phyloP scores from a whole-genome alignment of 2,797 vertebrate species.

The Manis pentadactyla region DNA sequence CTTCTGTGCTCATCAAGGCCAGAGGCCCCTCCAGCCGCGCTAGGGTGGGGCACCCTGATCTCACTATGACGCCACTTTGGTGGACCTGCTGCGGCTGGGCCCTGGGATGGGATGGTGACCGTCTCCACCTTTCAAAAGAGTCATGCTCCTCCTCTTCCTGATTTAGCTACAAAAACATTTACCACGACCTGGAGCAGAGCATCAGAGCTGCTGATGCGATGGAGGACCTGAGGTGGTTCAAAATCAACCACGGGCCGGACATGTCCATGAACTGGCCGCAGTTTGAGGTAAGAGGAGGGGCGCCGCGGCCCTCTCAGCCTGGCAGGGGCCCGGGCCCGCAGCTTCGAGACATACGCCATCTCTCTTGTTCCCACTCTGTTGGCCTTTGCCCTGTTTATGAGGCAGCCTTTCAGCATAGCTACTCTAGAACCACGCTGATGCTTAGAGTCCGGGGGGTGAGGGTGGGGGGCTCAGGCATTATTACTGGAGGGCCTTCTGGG shows the following conservation, averaged over 20 bases:
- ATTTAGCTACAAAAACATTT: slow-evolving; percentile 93
- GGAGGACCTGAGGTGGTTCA: slow-evolving; percentile 97
- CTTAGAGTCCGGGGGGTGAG: too few relatives aligned
- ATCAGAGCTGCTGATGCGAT: slow-evolving; percentile 92
- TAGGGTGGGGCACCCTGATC: background rate
- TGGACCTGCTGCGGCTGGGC: background rate
- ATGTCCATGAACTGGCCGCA: slow-evolving; percentile 99
- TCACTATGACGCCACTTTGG: background rate
- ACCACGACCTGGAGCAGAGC: slow-evolving; percentile 94
- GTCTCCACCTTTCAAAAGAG: background rate
- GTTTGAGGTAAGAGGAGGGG: slow-evolving; percentile 93
- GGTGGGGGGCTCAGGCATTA: background rate
- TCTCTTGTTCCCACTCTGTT: background rate
- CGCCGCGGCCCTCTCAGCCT: fast-evolving
- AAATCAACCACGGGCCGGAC: slow-evolving; percentile 94
- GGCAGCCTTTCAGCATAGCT: background rate
- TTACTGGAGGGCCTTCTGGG: background rate
- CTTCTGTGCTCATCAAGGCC: background rate
- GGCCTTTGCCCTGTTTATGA: background rate
- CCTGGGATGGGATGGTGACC: background rate
- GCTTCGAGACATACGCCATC: fast-evolving
- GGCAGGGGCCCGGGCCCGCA: background rate
- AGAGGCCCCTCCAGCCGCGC: background rate
- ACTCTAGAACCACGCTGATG: fast-evolving
- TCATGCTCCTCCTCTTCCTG: background rate